Evolutionary conservation across 2,797 vertebrate species (phyloP), one percentile per base, ranked within the genome.

Genomic region (Sparus aurata): DNA sequence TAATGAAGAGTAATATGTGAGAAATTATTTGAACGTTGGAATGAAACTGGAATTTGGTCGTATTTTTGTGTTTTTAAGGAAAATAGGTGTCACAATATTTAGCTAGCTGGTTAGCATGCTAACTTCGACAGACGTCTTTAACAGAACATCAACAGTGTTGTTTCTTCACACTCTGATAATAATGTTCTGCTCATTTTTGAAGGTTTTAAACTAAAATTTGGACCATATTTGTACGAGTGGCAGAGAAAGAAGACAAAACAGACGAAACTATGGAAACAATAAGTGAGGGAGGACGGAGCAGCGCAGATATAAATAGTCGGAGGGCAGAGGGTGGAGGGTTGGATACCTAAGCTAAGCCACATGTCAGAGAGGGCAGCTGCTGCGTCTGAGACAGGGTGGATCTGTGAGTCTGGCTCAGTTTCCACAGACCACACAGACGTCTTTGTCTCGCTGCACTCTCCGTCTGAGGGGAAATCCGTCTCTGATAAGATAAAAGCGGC

Each of bases 281-380:
- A 60, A 61, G 62, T 16, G 22, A 57, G 60, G 20, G 13, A 50
- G 75, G 73, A 70, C 30, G 22, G 49, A 4, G 76, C 34, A 68
- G 62, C 25, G 62, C 60, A 64, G 78, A 43, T 69, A 77, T 67
- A 83, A 73, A 86, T 79, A 85, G 79, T 27, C 15, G 0, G 70
- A 63, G 61, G 77, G 68, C 77, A 55, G 68, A 77, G 85, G 78
- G 64, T 62, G 75, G 77, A 75, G 73, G 84, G 71, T 5, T 63
- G 67, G 77, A 84, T 69, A 69, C 64, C 69, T 54, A 73, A 79
- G 79, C 78, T 76, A 55, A 45, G 78, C 79, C 79, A 65, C 79
- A 79, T 68, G 75, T 89, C 80, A 63, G 71, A 59, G 49, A 63
- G 80, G 71, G 76, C 83, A 82, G 83, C 81, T 55, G 71, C 68